Base-by-base conservation (phyloP, 30 jellyfish, hydroid and myxozoan species). In the Catostylus mosaicus region DNA sequence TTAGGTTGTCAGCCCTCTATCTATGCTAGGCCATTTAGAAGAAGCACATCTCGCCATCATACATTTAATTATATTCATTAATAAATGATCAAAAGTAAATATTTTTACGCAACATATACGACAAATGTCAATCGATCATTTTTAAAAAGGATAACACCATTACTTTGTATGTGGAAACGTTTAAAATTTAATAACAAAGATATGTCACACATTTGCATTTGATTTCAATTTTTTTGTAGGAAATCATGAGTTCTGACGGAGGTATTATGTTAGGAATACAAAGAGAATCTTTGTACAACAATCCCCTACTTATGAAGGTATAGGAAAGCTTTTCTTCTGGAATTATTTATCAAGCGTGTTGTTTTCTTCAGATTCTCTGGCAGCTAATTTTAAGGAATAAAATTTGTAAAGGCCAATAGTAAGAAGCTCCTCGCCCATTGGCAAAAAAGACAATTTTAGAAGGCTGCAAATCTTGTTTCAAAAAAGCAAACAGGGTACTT, bases 301-400 rank as follows among this genome's bases (percentile, higher is more conserved):
- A 84, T 36, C 94, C 94, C 2, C 67, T 84, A 64, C 88, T 84
- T 61, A 64, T 73, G 82, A 84, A 75, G 87, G 94, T 84, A 83
- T 24, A 85, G 22, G 54, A 7, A 36, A 16, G n/a, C 23, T 59
- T 27, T 51, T 12, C 54, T 26, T 64, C 26, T 10, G 7, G 24
- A 33, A 9, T 64, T 22, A 64, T 64, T 18, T n/a, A n/a, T n/a
- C n/a, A n/a, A n/a, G n/a, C n/a, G n/a, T n/a, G n/a, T n/a, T n/a
- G n/a, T n/a, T n/a, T n/a, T n/a, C n/a, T n/a, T n/a, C n/a, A n/a
- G n/a, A n/a, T n/a, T n/a, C n/a, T n/a, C n/a, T n/a, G n/a, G n/a
- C n/a, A n/a, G n/a, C n/a, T n/a, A n/a, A n/a, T n/a, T n/a, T n/a
- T n/a, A 31, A 64, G 22, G 10, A 56, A 20, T 56, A 5, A 20